These are phyloP conservation scores for Geopemphigus sp. DNA, from an alignment of 1,140 invertebrate genomes.

Conservation along the genomic window DNA sequence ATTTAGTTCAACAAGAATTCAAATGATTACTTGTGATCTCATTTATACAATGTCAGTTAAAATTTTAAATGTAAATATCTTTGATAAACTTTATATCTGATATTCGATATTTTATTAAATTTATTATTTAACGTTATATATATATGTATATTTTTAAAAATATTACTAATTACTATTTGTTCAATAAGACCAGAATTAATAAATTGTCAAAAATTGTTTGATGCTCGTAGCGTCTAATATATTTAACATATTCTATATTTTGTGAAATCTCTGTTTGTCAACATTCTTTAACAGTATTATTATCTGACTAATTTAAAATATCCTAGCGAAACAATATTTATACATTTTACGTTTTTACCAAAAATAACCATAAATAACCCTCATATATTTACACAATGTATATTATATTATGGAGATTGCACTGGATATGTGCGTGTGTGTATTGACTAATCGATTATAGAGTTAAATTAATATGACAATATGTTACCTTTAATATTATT, in stretches of 20 bases:
- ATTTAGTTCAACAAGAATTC: conserved; percentile 58
- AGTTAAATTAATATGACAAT: background rate
- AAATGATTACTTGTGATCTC: conserved; percentile 25
- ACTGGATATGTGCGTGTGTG: background rate
- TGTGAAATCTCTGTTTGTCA: background rate
- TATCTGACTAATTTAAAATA: too few relatives aligned
- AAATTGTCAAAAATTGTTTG: background rate
- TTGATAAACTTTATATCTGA: background rate
- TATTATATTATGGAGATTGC: too few relatives aligned
- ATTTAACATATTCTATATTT: background rate
- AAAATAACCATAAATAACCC: too few relatives aligned
- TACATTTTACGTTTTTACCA: background rate
- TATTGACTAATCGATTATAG: background rate
- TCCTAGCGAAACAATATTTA: background rate
- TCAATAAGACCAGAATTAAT: background rate
- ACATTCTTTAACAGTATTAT: too few relatives aligned
- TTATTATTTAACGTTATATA: background rate
- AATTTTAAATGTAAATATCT: background rate
- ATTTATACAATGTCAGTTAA: background rate
- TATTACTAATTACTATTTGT: background rate
- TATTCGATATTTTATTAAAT: conserved; percentile 4
- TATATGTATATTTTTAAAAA: background rate
- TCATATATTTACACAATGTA: too few relatives aligned
- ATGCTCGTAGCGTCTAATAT: background rate
- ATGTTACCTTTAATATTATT: conserved; percentile 4